Percentiles rank a stretch among this genome's conserved stretches.
Conservation (phyloP, 2,888 invertebrate genomes). For the Drosophila parthenogenetica region DNA sequence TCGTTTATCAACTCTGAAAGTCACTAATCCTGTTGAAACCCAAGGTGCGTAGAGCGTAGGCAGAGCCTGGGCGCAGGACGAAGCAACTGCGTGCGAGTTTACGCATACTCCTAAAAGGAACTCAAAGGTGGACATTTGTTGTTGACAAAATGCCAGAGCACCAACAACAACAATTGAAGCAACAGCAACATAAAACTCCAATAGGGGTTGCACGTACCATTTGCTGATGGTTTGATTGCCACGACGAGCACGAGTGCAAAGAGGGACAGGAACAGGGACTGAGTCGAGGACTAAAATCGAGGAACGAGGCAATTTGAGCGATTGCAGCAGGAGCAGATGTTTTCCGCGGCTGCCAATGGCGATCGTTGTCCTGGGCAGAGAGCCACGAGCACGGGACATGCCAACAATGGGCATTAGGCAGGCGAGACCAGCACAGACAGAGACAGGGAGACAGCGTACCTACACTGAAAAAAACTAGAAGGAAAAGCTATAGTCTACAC, state of each 20-base stretch:
- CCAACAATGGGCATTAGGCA: conserved; percentile 67
- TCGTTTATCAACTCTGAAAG: conserved; percentile 7
- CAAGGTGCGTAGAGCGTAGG: conserved; percentile 48
- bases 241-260: neutral
- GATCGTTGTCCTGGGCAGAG: conserved; percentile 28
- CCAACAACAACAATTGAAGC: conserved; percentile 29
- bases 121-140: conserved; percentile 64
- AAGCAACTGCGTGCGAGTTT: conserved; percentile 41
- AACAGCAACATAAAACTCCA: conserved; percentile 48
- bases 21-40: conserved; percentile 69
- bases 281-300: neutral
- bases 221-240: conserved; percentile 61
- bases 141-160: conserved; percentile 72
- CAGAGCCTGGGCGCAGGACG: conserved; percentile 18
- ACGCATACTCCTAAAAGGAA: conserved; percentile 48
- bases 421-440: conserved; percentile 8
- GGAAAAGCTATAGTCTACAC: no score
- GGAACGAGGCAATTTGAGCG: conserved; percentile 57
- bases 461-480: neutral
- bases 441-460: neutral
- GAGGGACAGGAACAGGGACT: neutral
- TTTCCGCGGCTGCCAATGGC: conserved; percentile 70
- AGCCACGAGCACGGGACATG: conserved; percentile 64
- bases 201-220: conserved; percentile 68
- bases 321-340: conserved; percentile 83